Base-by-base conservation (phyloP, 2,797 vertebrate genomes). In the Garrulus glandarius region DNA sequence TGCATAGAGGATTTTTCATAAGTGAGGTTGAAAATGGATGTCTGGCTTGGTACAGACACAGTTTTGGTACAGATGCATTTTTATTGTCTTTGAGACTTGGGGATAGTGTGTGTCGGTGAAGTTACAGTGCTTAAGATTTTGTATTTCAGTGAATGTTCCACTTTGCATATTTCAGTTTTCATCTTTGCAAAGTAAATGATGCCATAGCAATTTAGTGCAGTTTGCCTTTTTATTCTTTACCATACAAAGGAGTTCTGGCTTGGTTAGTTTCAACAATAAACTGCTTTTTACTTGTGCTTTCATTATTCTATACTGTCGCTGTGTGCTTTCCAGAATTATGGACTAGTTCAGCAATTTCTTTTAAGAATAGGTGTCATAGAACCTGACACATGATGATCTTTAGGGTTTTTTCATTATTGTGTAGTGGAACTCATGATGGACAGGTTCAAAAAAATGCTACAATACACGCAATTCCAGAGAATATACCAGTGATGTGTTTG, bases 261-360 rank as follows among this genome's bases (percentile, higher is more conserved):
- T 92, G 34, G 21, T 79, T 96, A 65, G 23, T 86, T 68, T 72
- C 84, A 94, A 93, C 83, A 96, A 61, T 77, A 84, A 93, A 70
- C 64, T 70, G 72, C 65, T 87, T 94, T 96, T 92, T 91, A 93
- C 84, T 92, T 96, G 70, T 86, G 46, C 47, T 92, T 95, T 92
- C 82, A 69, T 95, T 95, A 94, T 88, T 91, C 77, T 96, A 68
- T 95, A 88, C 39, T 92, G 89, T 52, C 82, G 43, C 47, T 83
- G 71, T 85, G 88, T 93, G 53, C 84, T 84, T 78, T 98, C 97
- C 81, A 97, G 87, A 97, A 96, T 97, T 96, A 95, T 95, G 96
- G 93, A 96, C 92, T 86, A 79, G 78, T 88, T 97, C 96, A 97
- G 93, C 96, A 95, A 87, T 96, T 97, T 94, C 83, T 77, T 96